These are phyloP conservation scores for Rhinoraja longicauda DNA, from an alignment of 2,797 vertebrate species.

Conservation along the genomic window DNA sequence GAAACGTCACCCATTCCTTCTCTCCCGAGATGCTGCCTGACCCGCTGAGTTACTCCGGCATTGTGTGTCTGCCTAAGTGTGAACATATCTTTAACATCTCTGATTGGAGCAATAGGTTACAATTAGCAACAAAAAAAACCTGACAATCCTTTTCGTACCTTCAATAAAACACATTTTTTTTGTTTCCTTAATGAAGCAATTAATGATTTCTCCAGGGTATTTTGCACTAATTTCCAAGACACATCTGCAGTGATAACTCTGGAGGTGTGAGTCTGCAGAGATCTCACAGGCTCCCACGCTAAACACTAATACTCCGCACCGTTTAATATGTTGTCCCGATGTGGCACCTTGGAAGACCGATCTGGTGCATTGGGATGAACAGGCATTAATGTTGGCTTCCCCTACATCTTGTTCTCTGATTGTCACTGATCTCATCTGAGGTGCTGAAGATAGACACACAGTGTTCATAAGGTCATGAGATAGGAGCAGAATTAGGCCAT, in stretches of 20 bases:
- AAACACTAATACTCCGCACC: background rate
- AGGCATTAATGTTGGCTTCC: background rate
- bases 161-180: background rate
- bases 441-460: background rate
- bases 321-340: background rate
- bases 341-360: background rate
- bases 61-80: too few relatives aligned
- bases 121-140: background rate
- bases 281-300: background rate
- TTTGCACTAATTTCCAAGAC: background rate
- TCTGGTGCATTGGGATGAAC: background rate
- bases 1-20: too few relatives aligned
- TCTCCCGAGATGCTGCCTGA: too few relatives aligned
- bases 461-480: too few relatives aligned
- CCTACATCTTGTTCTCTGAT: background rate
- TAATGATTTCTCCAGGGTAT: background rate
- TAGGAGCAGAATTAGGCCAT: too few relatives aligned
- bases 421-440: background rate
- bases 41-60: too few relatives aligned
- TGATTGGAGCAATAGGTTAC: background rate
- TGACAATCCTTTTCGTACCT: too few relatives aligned
- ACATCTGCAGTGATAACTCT: background rate
- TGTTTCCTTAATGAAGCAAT: background rate
- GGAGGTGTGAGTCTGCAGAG: background rate
- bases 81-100: background rate